A percentile compares a stretch with the other conserved stretches of the same genome.
These are phyloP conservation scores for Akabosia matsudoensis DNA, from an alignment of 1,140 invertebrate genomes.

Conservation along the genomic window DNA sequence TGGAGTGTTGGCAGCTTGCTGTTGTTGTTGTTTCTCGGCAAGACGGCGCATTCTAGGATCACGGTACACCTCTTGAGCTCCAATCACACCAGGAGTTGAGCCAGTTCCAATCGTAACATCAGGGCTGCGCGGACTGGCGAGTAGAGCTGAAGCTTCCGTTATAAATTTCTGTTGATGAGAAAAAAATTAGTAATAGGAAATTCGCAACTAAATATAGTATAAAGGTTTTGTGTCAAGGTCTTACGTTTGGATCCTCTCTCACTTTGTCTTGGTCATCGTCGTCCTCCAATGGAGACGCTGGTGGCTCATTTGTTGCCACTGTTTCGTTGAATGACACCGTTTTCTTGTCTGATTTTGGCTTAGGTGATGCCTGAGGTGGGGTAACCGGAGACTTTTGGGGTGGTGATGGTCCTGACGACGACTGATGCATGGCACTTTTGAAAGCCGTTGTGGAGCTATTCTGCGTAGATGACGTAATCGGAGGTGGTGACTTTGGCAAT, in stretches of 20 bases:
- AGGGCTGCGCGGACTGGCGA: constrained; percentile 68
- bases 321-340: constrained; percentile 74
- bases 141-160: constrained; percentile 70
- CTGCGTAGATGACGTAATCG: no score
- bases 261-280: constrained; percentile 59
- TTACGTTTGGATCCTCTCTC: constrained; percentile 76
- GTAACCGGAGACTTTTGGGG: constrained; percentile 44
- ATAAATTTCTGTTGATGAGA: constrained; percentile 67
- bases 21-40: constrained; percentile 69
- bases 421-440: constrained; percentile 22
- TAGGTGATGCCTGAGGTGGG: constrained; percentile 41
- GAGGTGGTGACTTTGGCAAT: constrained; percentile 45
- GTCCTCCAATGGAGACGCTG: constrained; percentile 50
- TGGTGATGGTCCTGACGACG: constrained; percentile 30
- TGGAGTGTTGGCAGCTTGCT: constrained; percentile 62
- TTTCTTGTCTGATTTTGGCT: constrained; percentile 50
- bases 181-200: no score
- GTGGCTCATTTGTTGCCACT: constrained; percentile 58
- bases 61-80: constrained; percentile 53
- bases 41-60: constrained; percentile 77
- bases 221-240: constrained; percentile 50
- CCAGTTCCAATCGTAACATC: constrained; percentile 58
- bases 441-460: neutral
- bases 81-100: constrained; percentile 67
- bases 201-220: neutral